Evolutionary conservation across 2,888 invertebrate genomes (phyloP).

Genomic region (Drosophila yooni): DNA sequence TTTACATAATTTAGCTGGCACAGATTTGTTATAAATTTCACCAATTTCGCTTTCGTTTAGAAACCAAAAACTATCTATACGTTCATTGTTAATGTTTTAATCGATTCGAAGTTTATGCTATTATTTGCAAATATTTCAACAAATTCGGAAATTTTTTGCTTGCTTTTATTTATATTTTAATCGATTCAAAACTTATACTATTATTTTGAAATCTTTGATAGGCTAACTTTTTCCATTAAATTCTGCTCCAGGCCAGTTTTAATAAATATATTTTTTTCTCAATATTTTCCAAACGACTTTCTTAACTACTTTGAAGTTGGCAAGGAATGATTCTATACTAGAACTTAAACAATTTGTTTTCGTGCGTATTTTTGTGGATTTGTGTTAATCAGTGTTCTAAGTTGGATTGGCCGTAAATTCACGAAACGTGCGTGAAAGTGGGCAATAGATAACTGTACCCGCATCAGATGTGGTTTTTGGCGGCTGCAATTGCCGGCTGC

Average conservation of each 20-base stretch:
- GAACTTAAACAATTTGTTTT: not conserved
- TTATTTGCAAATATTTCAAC: not conserved
- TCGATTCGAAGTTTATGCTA: not conserved
- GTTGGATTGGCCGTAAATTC: slow-evolving; percentile 36
- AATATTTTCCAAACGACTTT: not conserved
- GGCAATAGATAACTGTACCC: slow-evolving; percentile 59
- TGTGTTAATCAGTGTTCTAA: slow-evolving; percentile 32
- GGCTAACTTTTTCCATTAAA: not conserved
- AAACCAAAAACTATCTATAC: not conserved
- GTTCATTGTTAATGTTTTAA: not conserved
- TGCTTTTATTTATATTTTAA: not conserved
- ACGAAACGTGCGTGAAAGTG: slow-evolving; percentile 46
- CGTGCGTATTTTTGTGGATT: slow-evolving; percentile 1
- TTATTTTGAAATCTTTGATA: not conserved
- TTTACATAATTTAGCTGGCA: not conserved
- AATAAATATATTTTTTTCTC: not conserved
- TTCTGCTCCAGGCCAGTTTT: not conserved
- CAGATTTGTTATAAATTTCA: not conserved
- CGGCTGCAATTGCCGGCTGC: slow-evolving; percentile 30
- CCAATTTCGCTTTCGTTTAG: not conserved
- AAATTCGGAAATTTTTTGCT: not conserved
- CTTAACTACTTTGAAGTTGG: not conserved
- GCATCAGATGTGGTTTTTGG: slow-evolving; percentile 33
- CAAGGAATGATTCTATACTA: not conserved
- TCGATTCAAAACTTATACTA: not conserved